A percentile compares a stretch with the other conserved stretches of the same genome.
Evolutionary conservation across 1,140 invertebrate species (phyloP).

Genomic region (Ips nitidus): DNA sequence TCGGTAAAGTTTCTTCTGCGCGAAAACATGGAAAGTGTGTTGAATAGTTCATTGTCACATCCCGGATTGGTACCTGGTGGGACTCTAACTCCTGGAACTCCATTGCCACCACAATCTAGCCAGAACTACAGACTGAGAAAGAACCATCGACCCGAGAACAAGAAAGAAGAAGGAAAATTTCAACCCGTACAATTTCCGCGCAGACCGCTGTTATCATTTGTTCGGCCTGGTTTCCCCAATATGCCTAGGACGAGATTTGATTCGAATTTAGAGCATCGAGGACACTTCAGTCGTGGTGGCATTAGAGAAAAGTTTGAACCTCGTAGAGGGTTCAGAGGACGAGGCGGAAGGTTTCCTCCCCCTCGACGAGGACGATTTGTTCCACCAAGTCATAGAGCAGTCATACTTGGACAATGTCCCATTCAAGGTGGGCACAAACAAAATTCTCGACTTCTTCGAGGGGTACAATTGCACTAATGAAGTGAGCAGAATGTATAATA

Average conservation of each 20-base stretch:
- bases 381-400: not conserved
- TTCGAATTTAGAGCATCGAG: not conserved
- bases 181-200: not conserved
- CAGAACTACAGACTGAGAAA: no score
- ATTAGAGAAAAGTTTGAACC: not conserved
- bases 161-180: not conserved
- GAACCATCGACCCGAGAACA: no score
- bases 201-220: not conserved
- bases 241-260: not conserved
- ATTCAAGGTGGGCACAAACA: constrained; percentile 79
- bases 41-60: constrained; percentile 31
- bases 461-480: constrained; percentile 74
- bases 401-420: constrained; percentile 79
- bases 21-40: constrained; percentile 54
- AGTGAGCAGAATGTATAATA: constrained; percentile 80
- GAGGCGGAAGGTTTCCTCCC: constrained; percentile 41
- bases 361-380: not conserved
- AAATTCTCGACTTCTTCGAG: constrained; percentile 84
- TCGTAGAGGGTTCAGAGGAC: not conserved
- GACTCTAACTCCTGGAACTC: constrained; percentile 11
- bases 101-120: constrained; percentile 2
- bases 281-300: not conserved
- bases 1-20: constrained; percentile 67
- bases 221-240: not conserved
- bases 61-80: constrained; percentile 5